Conservation (phyloP, 2,797 vertebrate species). For the Monodelphis domestica region DNA sequence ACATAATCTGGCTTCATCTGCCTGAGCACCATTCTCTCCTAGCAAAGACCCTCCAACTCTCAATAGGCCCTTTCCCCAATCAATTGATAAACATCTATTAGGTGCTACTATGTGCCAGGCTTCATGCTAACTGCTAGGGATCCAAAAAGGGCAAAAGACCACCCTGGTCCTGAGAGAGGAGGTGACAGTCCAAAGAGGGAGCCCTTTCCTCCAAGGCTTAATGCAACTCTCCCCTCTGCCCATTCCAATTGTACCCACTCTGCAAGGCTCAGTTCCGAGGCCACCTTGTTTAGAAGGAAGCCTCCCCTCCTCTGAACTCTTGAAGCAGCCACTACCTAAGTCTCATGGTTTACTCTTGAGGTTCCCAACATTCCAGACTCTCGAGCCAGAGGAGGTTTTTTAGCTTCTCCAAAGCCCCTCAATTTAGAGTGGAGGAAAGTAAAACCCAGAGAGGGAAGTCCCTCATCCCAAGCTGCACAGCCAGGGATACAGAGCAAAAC, state of each 20-base stretch:
- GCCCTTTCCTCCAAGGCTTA: neutral
- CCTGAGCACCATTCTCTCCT: neutral
- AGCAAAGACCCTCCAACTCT: neutral
- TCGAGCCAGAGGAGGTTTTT: neutral
- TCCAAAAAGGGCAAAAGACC: neutral
- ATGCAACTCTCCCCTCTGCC: neutral
- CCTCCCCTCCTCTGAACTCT: neutral
- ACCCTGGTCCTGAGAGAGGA: neutral
- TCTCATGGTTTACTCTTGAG: neutral
- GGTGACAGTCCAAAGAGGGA: too few species aligned
- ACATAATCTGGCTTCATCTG: neutral
- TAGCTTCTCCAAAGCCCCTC: neutral
- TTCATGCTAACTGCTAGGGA: neutral
- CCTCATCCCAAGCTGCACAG: neutral
- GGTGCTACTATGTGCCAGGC: neutral
- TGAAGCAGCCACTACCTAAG: too few species aligned
- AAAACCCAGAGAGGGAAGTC: neutral
- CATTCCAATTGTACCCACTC: constrained; percentile 16
- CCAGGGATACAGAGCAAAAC: neutral
- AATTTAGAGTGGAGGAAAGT: neutral
- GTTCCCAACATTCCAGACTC: neutral
- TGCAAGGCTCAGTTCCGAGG: constrained; percentile 1
- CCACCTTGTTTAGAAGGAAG: neutral
- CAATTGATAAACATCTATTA: neutral
- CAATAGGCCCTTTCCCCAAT: neutral